These are phyloP conservation scores for Lordiphosa collinella DNA, from an alignment of 1,140 invertebrate species.

Conservation along the genomic window DNA sequence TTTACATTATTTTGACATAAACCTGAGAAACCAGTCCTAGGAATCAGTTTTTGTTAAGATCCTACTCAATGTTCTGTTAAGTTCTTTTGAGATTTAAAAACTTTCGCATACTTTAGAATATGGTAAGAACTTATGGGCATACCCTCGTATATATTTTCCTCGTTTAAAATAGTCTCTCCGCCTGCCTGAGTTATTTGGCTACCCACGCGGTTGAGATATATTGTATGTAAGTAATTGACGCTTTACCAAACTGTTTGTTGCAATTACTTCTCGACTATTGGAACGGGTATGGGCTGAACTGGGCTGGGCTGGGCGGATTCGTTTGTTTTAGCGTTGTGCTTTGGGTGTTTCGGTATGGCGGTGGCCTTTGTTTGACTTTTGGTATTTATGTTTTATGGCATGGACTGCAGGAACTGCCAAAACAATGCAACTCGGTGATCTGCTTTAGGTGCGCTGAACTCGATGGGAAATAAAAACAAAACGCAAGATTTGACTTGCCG, in stretches of 20 bases:
- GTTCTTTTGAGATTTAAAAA: too few relatives aligned
- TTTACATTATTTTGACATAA: too few relatives aligned
- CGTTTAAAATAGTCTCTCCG: not conserved
- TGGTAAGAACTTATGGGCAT: too few relatives aligned
- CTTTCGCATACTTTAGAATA: too few relatives aligned
- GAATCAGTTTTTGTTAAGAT: too few relatives aligned
- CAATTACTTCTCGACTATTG: constrained; percentile 34
- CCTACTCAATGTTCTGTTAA: too few relatives aligned
- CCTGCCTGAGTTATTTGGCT: constrained; percentile 5
- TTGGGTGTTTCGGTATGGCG: constrained; percentile 12
- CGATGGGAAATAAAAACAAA: not conserved
- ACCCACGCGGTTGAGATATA: constrained; percentile 6
- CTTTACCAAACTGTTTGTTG: constrained; percentile 18
- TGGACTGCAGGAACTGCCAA: constrained; percentile 20
- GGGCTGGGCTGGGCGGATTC: constrained; percentile 15
- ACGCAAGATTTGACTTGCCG: not conserved
- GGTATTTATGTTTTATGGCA: constrained; percentile 43
- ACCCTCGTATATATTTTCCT: too few relatives aligned
- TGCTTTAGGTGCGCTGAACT: not conserved
- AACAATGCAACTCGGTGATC: not conserved
- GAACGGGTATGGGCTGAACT: constrained; percentile 18
- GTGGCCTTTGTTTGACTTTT: constrained; percentile 53
- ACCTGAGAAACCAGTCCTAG: too few relatives aligned
- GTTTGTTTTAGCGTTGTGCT: constrained; percentile 11
- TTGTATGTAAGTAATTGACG: constrained; percentile 5